Base-by-base conservation (phyloP, 1,140 invertebrate species). In the Eumaeus atala region DNA sequence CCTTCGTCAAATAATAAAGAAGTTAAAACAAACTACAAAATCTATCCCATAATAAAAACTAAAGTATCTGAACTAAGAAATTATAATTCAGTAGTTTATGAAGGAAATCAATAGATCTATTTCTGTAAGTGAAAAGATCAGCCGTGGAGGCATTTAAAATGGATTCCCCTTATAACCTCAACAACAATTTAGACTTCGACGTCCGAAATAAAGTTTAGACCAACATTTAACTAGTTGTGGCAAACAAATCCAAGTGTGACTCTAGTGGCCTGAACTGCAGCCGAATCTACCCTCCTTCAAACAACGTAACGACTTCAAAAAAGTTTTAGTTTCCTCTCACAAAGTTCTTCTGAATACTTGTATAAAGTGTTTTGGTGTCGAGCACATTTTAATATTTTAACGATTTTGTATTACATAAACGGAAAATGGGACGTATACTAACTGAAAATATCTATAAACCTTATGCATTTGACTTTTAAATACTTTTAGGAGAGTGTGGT, bases 141-240 rank as follows among this genome's bases (percentile, higher is more conserved):
- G 21, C 21, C 21, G 21, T n/a, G n/a, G 36, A 58, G 44, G 49
- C 59, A 52, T 63, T 53, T 59, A 59, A 68, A 75, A 65, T 64
- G 55, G 61, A 75, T 70, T 74, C 62, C 56, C 66, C 77, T 66
- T 77, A 78, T 76, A 79, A 78, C 70, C 70, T 72, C 67, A 68
- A 67, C 61, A 69, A 75, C 69, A 70, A 75, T 70, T 64, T 68
- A 67, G 68, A 79, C 59, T 73, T 72, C 55, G 64, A 65, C 66
- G 64, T 72, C 72, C 67, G 65, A 81, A 78, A 77, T 76, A 81
- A 81, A 81, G 73, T 81, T 78, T 63, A 56, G 59, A 59, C 70
- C 57, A 84, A 84, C 77, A 83, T 84, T 84, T 81, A 84, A 83
- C 81, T 81, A 84, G 78, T 80, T 72, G 67, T 67, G 56, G 66